Conservation (phyloP, 1,140 invertebrate species). For the Penaeus vannamei region DNA sequence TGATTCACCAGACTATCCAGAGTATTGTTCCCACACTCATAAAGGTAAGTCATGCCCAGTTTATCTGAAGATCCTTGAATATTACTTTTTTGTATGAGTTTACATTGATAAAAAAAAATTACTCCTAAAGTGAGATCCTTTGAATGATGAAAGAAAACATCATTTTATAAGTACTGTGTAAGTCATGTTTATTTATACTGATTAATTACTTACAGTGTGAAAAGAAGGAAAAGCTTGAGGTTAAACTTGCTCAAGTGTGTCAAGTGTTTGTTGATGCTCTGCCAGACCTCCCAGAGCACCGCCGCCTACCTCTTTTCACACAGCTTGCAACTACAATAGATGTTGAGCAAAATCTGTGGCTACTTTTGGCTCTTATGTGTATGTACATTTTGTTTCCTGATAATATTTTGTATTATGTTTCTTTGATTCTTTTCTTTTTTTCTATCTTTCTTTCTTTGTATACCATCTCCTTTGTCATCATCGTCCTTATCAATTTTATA, state of each 20-base stretch:
- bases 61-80: background rate
- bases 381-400: slow-evolving; percentile 39
- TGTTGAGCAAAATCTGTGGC: slow-evolving; percentile 81
- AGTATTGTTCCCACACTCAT: slow-evolving; percentile 90
- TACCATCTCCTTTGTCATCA: background rate
- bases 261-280: slow-evolving; percentile 89
- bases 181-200: background rate
- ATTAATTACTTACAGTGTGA: slow-evolving; percentile 18
- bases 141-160: too few relatives aligned
- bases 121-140: too few relatives aligned
- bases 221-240: background rate
- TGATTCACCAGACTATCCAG: slow-evolving; percentile 91
- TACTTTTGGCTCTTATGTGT: slow-evolving; percentile 71
- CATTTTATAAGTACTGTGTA: background rate
- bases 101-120: too few relatives aligned
- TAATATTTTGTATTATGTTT: slow-evolving; percentile 40
- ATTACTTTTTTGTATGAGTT: background rate
- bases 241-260: slow-evolving; percentile 39
- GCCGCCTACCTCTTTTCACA: slow-evolving; percentile 84
- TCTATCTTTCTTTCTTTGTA: background rate
- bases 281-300: slow-evolving; percentile 90
- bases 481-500: too few relatives aligned
- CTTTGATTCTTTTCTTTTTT: background rate
- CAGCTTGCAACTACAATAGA: slow-evolving; percentile 84
- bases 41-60: slow-evolving; percentile 69